Conservation (phyloP, 2,888 invertebrate species). For the Megaustenia siamemsis region DNA sequence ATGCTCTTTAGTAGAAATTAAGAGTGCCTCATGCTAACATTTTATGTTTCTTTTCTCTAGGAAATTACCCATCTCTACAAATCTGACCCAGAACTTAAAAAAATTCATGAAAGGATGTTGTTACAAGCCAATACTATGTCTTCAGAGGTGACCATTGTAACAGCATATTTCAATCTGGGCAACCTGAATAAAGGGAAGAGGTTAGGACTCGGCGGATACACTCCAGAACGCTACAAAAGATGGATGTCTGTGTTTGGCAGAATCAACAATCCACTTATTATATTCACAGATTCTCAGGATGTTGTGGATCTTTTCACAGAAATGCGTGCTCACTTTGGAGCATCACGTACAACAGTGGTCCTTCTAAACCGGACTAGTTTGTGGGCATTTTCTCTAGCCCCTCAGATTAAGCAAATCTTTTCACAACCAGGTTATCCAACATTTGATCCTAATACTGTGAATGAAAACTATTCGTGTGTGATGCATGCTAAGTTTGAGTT, state of each 20-base stretch:
- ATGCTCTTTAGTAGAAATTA: too few relatives aligned
- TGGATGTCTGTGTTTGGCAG: constrained; percentile 72
- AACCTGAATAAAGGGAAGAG: constrained; percentile 61
- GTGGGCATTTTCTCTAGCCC: constrained; percentile 67
- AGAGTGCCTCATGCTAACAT: too few relatives aligned
- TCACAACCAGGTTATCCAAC: constrained; percentile 67
- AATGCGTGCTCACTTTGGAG: constrained; percentile 59
- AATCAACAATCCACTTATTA: constrained; percentile 69
- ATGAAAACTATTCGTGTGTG: constrained; percentile 71
- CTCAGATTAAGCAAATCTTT: constrained; percentile 65
- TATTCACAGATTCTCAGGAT: constrained; percentile 67
- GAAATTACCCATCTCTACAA: constrained; percentile 47
- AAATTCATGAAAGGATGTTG: constrained; percentile 54
- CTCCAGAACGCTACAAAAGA: constrained; percentile 61
- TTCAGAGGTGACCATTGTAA: constrained; percentile 66
- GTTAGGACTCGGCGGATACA: constrained; percentile 49
- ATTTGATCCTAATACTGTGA: constrained; percentile 72
- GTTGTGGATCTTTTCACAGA: constrained; percentile 59
- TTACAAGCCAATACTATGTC: constrained; percentile 35
- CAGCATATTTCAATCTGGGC: constrained; percentile 69
- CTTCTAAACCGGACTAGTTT: constrained; percentile 60
- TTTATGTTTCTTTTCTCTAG: constrained; percentile 23
- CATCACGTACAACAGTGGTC: constrained; percentile 61
- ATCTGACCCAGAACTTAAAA: constrained; percentile 48
- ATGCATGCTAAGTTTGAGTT: constrained; percentile 77